Conservation (phyloP, 2,797 vertebrate species). For the Salmo trutta region DNA sequence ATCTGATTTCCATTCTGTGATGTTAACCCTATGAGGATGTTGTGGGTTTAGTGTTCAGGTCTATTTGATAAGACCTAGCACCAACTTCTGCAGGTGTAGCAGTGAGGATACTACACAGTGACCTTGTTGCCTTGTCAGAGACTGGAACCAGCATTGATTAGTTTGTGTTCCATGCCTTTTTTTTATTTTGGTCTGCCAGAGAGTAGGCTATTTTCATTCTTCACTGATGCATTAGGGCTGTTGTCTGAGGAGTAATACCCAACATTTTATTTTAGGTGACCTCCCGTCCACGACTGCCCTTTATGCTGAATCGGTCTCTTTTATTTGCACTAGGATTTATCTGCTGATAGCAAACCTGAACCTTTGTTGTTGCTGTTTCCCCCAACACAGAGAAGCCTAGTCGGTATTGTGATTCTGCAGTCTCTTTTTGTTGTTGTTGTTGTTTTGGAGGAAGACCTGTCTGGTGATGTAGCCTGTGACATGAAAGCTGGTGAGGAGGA, state of each 20-base stretch:
- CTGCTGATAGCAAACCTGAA: neutral
- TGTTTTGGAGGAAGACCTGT: neutral
- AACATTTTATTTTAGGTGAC: neutral
- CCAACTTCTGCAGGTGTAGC: slow-evolving; percentile 34
- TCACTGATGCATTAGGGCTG: slow-evolving; percentile 21
- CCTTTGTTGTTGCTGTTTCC: neutral
- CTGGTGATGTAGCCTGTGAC: neutral
- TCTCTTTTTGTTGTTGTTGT: neutral
- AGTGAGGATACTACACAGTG: slow-evolving; percentile 37
- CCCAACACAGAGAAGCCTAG: neutral
- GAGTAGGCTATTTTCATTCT: neutral
- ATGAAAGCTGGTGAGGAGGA: neutral
- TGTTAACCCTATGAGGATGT: slow-evolving; percentile 15
- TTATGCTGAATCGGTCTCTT: neutral
- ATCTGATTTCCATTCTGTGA: neutral
- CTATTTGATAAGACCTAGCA: slow-evolving; percentile 47
- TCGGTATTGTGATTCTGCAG: neutral
- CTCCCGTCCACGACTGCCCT: neutral
- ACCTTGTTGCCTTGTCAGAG: neutral
- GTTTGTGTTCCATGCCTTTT: neutral
- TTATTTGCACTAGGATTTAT: neutral
- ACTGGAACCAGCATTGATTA: neutral
- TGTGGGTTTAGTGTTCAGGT: slow-evolving; percentile 29
- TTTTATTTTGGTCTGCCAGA: neutral
- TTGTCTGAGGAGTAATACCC: neutral